These are phyloP conservation scores for Pseudomyrmex pallidus DNA, from an alignment of 1,140 invertebrate genomes.

Conservation along the genomic window DNA sequence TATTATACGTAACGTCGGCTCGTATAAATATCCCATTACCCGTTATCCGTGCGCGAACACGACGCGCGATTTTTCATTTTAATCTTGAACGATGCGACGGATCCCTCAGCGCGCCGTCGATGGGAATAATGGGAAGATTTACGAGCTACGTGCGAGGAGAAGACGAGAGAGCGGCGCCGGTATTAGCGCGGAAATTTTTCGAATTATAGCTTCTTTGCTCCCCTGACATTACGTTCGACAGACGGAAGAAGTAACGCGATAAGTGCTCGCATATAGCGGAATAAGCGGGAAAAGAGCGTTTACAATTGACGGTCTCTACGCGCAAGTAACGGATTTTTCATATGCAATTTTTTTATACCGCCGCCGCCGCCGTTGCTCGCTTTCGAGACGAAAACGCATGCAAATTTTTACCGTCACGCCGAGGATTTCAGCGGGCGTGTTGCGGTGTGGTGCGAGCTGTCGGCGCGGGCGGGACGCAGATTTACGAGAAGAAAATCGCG, in stretches of 20 bases:
- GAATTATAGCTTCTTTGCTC: conserved; percentile 39
- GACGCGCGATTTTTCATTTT: conserved; percentile 48
- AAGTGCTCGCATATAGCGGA: neutral
- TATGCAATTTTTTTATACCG: conserved; percentile 4
- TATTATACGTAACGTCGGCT: conserved; percentile 51
- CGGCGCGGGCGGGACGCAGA: conserved; percentile 31
- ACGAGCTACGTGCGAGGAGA: conserved; percentile 14
- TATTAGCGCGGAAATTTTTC: conserved; percentile 44
- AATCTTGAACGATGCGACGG: conserved; percentile 49
- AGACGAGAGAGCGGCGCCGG: neutral
- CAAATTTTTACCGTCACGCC: conserved; percentile 36
- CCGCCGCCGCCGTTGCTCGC: neutral
- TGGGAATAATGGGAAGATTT: conserved; percentile 54
- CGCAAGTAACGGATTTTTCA: conserved; percentile 22
- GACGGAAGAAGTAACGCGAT: conserved; percentile 18
- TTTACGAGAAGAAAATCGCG: conserved; percentile 58
- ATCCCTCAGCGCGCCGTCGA: conserved; percentile 51
- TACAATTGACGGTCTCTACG: neutral
- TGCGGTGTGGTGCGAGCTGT: conserved; percentile 5
- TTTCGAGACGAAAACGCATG: conserved; percentile 28
- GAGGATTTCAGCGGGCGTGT: neutral
- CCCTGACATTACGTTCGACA: conserved; percentile 31
- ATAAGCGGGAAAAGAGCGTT: neutral
- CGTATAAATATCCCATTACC: conserved; percentile 59
- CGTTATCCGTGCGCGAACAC: conserved; percentile 43